phyloP scores from a whole-genome alignment of 2,113 vertebrate species.

The Agelaius phoeniceus region DNA sequence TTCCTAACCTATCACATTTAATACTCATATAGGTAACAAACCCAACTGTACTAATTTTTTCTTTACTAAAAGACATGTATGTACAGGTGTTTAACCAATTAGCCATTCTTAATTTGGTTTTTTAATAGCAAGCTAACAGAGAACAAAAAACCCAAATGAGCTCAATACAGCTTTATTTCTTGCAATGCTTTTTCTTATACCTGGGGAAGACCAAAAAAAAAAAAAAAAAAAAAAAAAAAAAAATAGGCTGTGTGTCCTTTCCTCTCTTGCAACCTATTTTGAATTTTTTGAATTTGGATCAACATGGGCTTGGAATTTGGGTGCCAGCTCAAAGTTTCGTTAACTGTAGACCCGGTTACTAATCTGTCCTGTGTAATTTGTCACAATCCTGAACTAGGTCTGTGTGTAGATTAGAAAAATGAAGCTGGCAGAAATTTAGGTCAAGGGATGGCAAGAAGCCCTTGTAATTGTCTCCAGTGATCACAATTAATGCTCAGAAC shows the following conservation, averaged over 20 bases:
- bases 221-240: not conserved
- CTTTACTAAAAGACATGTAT: not conserved
- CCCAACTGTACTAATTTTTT: not conserved
- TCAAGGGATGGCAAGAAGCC: constrained; percentile 21
- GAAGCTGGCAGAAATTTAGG: not conserved
- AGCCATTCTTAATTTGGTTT: not conserved
- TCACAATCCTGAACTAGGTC: not conserved
- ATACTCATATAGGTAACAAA: not conserved
- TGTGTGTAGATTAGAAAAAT: not conserved
- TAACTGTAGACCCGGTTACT: not conserved
- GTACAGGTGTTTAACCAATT: not conserved
- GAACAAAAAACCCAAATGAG: not conserved
- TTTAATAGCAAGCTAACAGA: not conserved
- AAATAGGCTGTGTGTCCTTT: not conserved
- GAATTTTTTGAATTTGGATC: not conserved
- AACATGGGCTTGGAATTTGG: not conserved
- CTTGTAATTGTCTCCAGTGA: constrained; percentile 43
- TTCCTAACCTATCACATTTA: not conserved
- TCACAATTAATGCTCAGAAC: constrained; percentile 6
- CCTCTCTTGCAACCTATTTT: not conserved
- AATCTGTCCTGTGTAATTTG: not conserved
- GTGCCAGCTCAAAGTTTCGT: not conserved
- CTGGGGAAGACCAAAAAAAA: not conserved
- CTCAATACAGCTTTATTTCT: not conserved
- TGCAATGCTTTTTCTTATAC: not conserved